Evolutionary conservation across 2,113 vertebrate genomes (phyloP), one percentile per base, ranked within the genome.

Genomic region (Stigmatopora argus): DNA sequence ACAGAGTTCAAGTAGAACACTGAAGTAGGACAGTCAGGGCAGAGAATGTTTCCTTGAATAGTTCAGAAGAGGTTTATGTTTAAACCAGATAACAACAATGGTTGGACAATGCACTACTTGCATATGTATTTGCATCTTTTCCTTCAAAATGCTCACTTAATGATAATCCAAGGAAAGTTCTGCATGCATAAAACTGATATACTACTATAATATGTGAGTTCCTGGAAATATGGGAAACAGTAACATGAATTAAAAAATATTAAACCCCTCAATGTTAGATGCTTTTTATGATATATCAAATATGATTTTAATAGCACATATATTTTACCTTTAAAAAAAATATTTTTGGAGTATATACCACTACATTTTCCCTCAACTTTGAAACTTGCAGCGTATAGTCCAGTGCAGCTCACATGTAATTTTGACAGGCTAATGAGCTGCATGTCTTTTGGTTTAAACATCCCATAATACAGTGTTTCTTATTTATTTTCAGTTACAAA

Each of bases 31-130:
- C 72, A 75, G 67, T 83, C 23, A 66, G 45, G 60, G 34, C 64
- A 1, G 14, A 51, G 67, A 48, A 38, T 44, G 14, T n/a, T 60
- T 52, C 14, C 62, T 62, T 52, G 13, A 69, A 70, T 76, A 59
- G 53, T 44, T 60, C n/a, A 73, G 12, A 0, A 2, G 0, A 67
- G 35, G 46, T 83, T 83, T 72, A 83, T 79, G 68, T 82, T 78
- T 75, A 77, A 86, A 52, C 74, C 62, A 70, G 62, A 62, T 76
- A 70, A 78, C 78, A 69, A 65, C 58, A 55, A 70, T 65, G 59
- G 49, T 26, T 31, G 62, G 48, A 60, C 78, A 71, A 79, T 64
- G 69, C 73, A 66, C 70, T 53, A 38, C 9, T 17, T 17, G 56
- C 23, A 53, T 26, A 14, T 59, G 57, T 19, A 35, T 59, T 7